A percentile compares a stretch with the other conserved stretches of the same genome.
These are phyloP conservation scores for Armadillidium nasatum DNA, from an alignment of 1,140 invertebrate species.

Conservation along the genomic window DNA sequence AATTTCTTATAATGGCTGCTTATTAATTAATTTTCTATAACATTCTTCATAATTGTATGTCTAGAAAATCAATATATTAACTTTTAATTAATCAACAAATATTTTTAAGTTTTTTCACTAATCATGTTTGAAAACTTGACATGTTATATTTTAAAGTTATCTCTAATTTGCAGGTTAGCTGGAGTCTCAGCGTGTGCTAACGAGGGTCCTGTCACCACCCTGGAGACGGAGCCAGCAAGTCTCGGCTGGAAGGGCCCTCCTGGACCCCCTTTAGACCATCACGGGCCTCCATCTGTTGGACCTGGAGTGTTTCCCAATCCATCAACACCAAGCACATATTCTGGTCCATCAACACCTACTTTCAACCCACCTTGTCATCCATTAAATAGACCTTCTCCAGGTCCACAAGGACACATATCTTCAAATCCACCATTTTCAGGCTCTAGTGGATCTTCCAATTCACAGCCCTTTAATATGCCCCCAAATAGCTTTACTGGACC, in stretches of 20 bases:
- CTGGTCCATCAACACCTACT: constrained; percentile 40
- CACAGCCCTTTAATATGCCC: constrained; percentile 41
- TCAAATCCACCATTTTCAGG: neutral
- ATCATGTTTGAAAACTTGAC: too few species aligned
- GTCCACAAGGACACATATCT: neutral
- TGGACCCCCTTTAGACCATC: constrained; percentile 18
- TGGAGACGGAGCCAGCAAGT: constrained; percentile 44
- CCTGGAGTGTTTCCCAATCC: constrained; percentile 41
- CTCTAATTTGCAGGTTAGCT: constrained; percentile 29
- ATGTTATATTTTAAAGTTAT: too few species aligned
- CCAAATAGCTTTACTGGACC: constrained; percentile 45
- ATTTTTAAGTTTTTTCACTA: too few species aligned
- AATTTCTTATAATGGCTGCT: too few species aligned
- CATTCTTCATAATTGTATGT: too few species aligned
- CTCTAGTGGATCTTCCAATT: neutral
- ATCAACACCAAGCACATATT: constrained; percentile 39
- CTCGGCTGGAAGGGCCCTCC: constrained; percentile 38
- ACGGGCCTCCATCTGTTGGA: constrained; percentile 42
- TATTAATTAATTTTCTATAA: too few species aligned
- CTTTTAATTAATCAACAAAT: too few species aligned
- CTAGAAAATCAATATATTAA: too few species aligned
- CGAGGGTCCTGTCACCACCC: constrained; percentile 42
- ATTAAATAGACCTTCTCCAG: constrained; percentile 1
- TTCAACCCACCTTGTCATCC: constrained; percentile 37
- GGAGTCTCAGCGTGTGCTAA: constrained; percentile 38